Conservation (phyloP, 2,797 vertebrate genomes). For the Mormyrus proboscirostris region DNA sequence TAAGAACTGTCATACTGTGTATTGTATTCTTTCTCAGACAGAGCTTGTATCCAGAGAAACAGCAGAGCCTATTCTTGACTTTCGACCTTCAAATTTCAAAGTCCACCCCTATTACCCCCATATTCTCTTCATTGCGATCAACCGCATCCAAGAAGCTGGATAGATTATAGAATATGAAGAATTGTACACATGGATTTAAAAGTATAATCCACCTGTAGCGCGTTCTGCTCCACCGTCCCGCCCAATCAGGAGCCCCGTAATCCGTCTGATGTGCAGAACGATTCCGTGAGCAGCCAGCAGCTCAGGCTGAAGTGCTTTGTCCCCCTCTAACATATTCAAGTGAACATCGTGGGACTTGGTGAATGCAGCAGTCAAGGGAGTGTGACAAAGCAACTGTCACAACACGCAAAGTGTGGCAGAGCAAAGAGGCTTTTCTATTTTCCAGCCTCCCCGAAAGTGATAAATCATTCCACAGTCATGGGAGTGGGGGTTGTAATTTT, state of each 20-base stretch:
- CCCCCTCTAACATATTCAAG: not conserved
- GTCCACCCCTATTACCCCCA: not conserved
- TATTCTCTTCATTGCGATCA: not conserved
- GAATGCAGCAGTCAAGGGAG: conserved; percentile 20
- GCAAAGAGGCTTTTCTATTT: conserved; percentile 26
- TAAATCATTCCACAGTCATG: conserved; percentile 24
- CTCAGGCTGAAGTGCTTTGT: not conserved
- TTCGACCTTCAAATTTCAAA: not conserved
- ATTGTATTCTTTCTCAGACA: not conserved
- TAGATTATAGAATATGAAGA: not conserved
- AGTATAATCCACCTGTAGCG: not conserved
- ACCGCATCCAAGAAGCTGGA: not conserved
- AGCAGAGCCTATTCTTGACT: not conserved
- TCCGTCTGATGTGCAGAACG: not conserved
- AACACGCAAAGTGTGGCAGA: conserved; percentile 12
- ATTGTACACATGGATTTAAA: not conserved
- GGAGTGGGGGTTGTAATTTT: conserved; percentile 18
- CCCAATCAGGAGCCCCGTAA: conserved; percentile 23
- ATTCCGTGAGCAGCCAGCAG: not conserved
- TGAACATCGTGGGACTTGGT: not conserved
- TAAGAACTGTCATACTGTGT: not conserved
- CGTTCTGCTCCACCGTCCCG: not conserved
- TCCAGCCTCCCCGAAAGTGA: conserved; percentile 17
- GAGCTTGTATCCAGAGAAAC: not conserved
- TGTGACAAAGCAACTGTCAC: conserved; percentile 15